Percentiles rank a stretch among this genome's conserved stretches.
These are phyloP conservation scores for Acleris emargana DNA, from an alignment of 2,888 invertebrate species.

Conservation along the genomic window DNA sequence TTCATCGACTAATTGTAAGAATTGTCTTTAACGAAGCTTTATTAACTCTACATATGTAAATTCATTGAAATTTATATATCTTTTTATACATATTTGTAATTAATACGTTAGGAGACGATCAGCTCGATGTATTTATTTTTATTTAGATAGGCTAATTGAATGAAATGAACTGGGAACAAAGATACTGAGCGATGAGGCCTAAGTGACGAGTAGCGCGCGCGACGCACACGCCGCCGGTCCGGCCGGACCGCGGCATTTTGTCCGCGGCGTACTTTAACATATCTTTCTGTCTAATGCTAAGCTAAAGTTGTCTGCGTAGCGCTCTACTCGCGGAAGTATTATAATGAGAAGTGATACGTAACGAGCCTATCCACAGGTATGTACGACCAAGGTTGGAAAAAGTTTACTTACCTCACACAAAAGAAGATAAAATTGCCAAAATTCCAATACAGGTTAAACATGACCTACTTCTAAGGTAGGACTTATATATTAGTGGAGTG, in stretches of 20 bases:
- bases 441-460: conserved; percentile 32
- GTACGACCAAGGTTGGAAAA: conserved; percentile 48
- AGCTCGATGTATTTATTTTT: conserved; percentile 77
- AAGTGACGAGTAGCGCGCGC: conserved; percentile 48
- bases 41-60: conserved; percentile 83
- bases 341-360: conserved; percentile 51
- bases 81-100: conserved; percentile 83
- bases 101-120: conserved; percentile 66
- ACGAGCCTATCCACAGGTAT: conserved; percentile 53
- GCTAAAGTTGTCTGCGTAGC: conserved; percentile 51
- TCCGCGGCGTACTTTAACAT: conserved; percentile 62
- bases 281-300: conserved; percentile 63
- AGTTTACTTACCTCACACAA: conserved; percentile 43
- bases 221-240: conserved; percentile 32
- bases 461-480: conserved; percentile 28
- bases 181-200: conserved; percentile 73
- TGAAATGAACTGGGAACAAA: conserved; percentile 79
- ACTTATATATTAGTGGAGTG: conserved; percentile 22
- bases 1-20: conserved; percentile 78
- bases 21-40: conserved; percentile 82
- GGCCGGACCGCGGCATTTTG: conserved; percentile 43
- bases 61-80: conserved; percentile 80
- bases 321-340: conserved; percentile 54
- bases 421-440: conserved; percentile 26
- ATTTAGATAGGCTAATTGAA: conserved; percentile 77